Conservation (phyloP, 2,113 vertebrate species). For the Hemiprocne comata region DNA sequence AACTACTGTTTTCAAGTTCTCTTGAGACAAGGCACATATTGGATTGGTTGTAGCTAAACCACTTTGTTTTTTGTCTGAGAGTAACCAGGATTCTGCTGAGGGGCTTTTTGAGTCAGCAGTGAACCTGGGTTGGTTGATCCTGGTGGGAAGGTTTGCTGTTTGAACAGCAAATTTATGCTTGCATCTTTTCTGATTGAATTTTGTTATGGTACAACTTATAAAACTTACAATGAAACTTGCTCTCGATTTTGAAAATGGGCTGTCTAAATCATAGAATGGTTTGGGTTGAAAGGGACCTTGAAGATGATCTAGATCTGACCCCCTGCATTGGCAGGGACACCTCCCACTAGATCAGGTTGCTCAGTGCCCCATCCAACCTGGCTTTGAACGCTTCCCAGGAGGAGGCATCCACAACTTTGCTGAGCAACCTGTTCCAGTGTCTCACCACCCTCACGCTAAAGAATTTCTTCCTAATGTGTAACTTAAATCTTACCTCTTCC, state of each 20-base stretch:
- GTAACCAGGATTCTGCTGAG: not conserved
- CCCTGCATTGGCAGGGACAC: too few species aligned
- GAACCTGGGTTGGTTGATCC: not conserved
- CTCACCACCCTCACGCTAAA: too few species aligned
- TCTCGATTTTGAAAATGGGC: not conserved
- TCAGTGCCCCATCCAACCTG: too few species aligned
- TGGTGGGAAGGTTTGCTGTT: not conserved
- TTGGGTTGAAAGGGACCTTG: too few species aligned
- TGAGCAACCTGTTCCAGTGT: too few species aligned
- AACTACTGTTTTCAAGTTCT: not conserved
- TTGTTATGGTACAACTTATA: not conserved
- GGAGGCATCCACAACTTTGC: too few species aligned
- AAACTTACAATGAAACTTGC: not conserved
- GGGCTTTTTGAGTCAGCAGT: not conserved
- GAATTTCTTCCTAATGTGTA: too few species aligned
- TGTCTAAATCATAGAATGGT: not conserved
- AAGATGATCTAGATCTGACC: too few species aligned
- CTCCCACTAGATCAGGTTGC: too few species aligned
- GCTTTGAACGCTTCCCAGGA: too few species aligned
- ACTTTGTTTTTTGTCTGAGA: not conserved
- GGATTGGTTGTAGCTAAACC: not conserved
- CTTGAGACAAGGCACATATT: not conserved
- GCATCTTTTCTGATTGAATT: not conserved
- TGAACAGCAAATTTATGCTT: not conserved
- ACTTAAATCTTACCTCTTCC: too few species aligned